Base-by-base conservation (phyloP, 2,888 invertebrate genomes). In the Lingula anatina region DNA sequence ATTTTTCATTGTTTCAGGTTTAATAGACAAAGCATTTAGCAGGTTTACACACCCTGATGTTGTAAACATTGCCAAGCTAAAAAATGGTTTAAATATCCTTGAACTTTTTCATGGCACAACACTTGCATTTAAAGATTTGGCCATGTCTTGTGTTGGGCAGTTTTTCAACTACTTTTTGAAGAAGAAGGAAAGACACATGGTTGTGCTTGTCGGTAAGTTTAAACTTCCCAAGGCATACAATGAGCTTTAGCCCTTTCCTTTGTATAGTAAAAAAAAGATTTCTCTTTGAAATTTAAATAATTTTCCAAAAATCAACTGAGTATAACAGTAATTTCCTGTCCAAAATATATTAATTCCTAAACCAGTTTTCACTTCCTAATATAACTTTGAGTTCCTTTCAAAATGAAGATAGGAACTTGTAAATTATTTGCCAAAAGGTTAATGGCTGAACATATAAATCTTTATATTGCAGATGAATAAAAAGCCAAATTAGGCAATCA, bases 41-140 rank as follows among this genome's bases (percentile, higher is more conserved):
- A 61, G 60, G n/a, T 70, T 76, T 49, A 54, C 58, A 24, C 49
- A 51, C 25, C 65, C 68, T 12, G 66, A 68, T 12, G 58, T 72
- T 15, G 63, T 72, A 4, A 62, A 66, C 2, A 50, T 77, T 18
- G 54, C 49, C 9, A 45, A 56, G 20, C 57, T 75, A n/a, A 55
- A 59, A 12, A 61, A 68, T 39, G 70, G 63, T 1, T 57, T 78
- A n/a, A 71, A 62, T 38, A 64, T 81, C 7, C 66, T 77, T 31
- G 80, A 81, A 56, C 59, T 80, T 39, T 81, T 72, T 56, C 78
- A 80, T 58, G 80, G 80, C 5, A 66, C 62, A 37, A 80, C 80
- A 0, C 65, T 74, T 59, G 77, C 79, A 4, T 81, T 81, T 64
- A 81, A 81, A 58, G 81, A 81, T 53, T 62, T 79, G 27, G 74